Evolutionary conservation across 2,797 vertebrate species (phyloP).

Genomic region (Macropus fuliginosus): DNA sequence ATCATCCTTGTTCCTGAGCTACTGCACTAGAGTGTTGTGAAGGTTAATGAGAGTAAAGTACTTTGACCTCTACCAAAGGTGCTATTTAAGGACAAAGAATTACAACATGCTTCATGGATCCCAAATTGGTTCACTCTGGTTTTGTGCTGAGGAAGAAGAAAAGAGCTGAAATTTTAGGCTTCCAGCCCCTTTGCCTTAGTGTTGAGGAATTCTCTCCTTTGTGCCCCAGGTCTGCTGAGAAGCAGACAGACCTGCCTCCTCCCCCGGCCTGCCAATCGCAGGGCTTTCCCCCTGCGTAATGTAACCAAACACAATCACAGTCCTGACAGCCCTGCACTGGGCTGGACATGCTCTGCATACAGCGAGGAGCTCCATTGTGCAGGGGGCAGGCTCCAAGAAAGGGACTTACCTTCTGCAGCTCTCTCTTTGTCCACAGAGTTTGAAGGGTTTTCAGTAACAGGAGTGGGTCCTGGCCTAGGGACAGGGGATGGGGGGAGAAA

Average conservation of each 20-base stretch:
- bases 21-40: not conserved
- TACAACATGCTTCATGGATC: conserved; percentile 1
- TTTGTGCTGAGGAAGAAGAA: conserved; percentile 54
- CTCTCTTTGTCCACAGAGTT: conserved; percentile 74
- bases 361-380: not conserved
- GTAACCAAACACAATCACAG: conserved; percentile 60
- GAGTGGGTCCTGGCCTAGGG: conserved; percentile 74
- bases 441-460: conserved; percentile 73
- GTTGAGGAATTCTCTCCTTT: conserved; percentile 61
- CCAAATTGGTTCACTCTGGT: not conserved
- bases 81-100: conserved; percentile 1
- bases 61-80: conserved; percentile 1
- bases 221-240: conserved; percentile 54
- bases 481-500: conserved; percentile 16
- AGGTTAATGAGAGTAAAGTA: conserved; percentile 1
- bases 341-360: conserved; percentile 68
- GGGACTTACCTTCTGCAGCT: conserved; percentile 81
- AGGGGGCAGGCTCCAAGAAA: conserved; percentile 27
- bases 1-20: not conserved
- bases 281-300: conserved; percentile 36
- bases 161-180: conserved; percentile 57
- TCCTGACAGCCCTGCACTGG: conserved; percentile 1
- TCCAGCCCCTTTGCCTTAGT: conserved; percentile 54
- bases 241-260: conserved; percentile 69
- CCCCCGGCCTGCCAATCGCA: conserved; percentile 54